These are phyloP conservation scores for Gryon sp. DNA, from an alignment of 1,140 invertebrate species.

Conservation along the genomic window DNA sequence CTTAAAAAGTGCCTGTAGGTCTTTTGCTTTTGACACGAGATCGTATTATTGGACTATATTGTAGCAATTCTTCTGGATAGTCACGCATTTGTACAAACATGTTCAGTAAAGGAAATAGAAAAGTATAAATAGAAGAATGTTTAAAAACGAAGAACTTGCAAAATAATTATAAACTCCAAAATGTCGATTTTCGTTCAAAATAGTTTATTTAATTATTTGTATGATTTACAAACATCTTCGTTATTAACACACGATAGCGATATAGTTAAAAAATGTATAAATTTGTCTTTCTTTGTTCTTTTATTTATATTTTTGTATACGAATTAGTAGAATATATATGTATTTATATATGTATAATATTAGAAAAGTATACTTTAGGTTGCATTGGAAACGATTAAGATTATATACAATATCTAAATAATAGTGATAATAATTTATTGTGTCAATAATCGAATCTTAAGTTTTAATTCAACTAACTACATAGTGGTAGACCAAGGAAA, in stretches of 20 bases:
- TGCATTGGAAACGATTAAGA: conserved; percentile 20
- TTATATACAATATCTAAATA: conserved; percentile 44
- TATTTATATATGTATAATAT: too few relatives aligned
- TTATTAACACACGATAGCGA: conserved; percentile 30
- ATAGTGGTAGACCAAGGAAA: conserved; percentile 31
- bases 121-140: not conserved
- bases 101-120: not conserved
- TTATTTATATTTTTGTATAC: too few relatives aligned
- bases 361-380: not conserved
- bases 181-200: conserved; percentile 37
- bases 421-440: conserved; percentile 72
- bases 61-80: conserved; percentile 6
- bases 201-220: conserved; percentile 47
- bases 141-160: too few relatives aligned
- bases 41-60: conserved; percentile 33
- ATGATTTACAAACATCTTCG: conserved; percentile 40
- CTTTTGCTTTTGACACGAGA: conserved; percentile 37
- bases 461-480: conserved; percentile 71
- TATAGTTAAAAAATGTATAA: conserved; percentile 51
- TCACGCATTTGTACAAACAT: not conserved
- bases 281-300: too few relatives aligned
- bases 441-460: conserved; percentile 74
- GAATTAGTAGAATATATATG: too few relatives aligned
- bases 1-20: conserved; percentile 34
- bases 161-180: too few relatives aligned